Percentiles rank a stretch among this genome's conserved stretches.
Conservation (phyloP, 2,113 vertebrate genomes). For the Cettia cetti region DNA sequence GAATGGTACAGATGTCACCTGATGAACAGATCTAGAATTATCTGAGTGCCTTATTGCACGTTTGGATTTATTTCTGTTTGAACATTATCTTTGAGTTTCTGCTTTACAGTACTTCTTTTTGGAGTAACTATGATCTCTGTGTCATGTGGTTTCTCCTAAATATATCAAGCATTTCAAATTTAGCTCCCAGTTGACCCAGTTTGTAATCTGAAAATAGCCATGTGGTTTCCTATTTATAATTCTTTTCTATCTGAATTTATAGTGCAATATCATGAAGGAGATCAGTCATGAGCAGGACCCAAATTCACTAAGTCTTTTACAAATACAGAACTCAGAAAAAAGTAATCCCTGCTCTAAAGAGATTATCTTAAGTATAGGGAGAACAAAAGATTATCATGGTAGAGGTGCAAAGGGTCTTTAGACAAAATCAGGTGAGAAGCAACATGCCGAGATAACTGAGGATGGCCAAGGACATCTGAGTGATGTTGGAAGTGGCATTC, state of each 20-base stretch:
- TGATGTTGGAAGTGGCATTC: neutral
- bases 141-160: neutral
- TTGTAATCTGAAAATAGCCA: neutral
- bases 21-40: neutral
- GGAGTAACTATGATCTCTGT: neutral
- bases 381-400: neutral
- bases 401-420: neutral
- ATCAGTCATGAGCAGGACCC: neutral
- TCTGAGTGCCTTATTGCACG: neutral
- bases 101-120: neutral
- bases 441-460: neutral
- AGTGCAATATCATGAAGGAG: neutral
- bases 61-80: neutral
- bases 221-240: neutral
- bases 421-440: neutral
- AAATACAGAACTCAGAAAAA: neutral
- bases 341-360: neutral
- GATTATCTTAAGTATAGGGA: neutral
- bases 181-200: neutral
- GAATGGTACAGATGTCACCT: fast-evolving
- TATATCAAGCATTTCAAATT: neutral
- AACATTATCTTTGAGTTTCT: neutral
- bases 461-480: neutral
- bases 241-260: neutral
- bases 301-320: neutral